Percentiles rank a stretch among this genome's conserved stretches.
These are phyloP conservation scores for Bovichtus diacanthus DNA, from an alignment of 2,797 vertebrate species.

Conservation along the genomic window DNA sequence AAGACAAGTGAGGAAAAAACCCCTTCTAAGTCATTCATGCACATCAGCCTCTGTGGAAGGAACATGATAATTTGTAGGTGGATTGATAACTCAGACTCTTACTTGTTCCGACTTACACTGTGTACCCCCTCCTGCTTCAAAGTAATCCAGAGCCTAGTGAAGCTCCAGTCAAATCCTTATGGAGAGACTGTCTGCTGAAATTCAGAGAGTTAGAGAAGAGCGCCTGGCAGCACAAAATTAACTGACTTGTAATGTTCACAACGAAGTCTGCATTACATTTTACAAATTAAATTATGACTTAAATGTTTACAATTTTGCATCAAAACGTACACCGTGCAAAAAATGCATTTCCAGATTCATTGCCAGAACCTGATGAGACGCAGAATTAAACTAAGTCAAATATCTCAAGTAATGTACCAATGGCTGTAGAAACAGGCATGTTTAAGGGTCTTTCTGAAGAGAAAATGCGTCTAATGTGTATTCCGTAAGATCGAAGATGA, in stretches of 20 bases:
- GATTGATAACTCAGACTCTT: conserved; percentile 61
- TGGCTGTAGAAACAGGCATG: not conserved
- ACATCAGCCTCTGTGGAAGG: conserved; percentile 44
- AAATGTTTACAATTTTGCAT: not conserved
- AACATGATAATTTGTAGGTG: conserved; percentile 66
- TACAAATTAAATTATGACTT: not conserved
- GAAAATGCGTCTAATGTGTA: conserved; percentile 2
- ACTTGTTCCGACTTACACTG: conserved; percentile 55
- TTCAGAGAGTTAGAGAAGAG: conserved; percentile 26
- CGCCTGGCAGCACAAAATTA: conserved; percentile 15
- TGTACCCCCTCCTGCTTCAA: conserved; percentile 69
- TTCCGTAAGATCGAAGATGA: not conserved
- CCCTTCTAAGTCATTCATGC: conserved; percentile 39
- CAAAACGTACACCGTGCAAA: not conserved
- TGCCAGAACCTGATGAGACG: not conserved
- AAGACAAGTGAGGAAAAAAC: conserved; percentile 34
- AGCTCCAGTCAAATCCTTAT: conserved; percentile 60
- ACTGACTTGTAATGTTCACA: conserved; percentile 15
- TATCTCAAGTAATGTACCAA: not conserved
- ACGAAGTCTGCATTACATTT: not conserved
- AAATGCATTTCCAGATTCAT: too few relatives aligned
- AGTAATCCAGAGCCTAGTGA: conserved; percentile 60
- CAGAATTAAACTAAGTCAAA: not conserved
- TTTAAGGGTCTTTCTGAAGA: not conserved
- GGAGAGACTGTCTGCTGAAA: conserved; percentile 50